Evolutionary conservation across 2,113 vertebrate genomes (phyloP).

Genomic region (Glaucidium brasilianum): DNA sequence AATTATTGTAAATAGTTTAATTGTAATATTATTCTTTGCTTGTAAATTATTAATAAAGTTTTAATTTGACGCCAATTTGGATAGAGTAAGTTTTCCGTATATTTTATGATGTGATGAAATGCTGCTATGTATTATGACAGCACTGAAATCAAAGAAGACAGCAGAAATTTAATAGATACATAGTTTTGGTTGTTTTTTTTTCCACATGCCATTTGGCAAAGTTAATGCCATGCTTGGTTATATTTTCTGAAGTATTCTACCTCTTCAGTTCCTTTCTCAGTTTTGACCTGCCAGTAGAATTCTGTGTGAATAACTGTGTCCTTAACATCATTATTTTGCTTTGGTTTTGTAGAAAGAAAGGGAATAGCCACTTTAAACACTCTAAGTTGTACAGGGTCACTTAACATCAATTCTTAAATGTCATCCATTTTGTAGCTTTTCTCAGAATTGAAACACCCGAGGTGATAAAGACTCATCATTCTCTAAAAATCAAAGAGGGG

Average conservation of each 20-base stretch:
- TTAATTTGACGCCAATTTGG: background rate
- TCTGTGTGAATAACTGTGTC: background rate
- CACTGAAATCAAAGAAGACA: background rate
- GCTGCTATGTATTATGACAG: background rate
- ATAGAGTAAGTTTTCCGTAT: background rate
- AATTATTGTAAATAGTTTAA: background rate
- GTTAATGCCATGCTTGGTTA: background rate
- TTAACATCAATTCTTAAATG: background rate
- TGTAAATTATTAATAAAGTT: background rate
- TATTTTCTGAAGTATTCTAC: background rate
- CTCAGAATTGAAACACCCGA: background rate
- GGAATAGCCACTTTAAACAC: background rate
- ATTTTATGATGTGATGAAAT: background rate
- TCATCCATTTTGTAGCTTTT: background rate
- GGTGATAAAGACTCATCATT: background rate
- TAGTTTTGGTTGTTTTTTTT: background rate
- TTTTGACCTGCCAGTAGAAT: background rate
- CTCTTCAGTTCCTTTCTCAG: background rate
- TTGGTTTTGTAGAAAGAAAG: background rate
- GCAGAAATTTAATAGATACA: background rate
- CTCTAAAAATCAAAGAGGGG: background rate
- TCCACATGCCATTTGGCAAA: rapidly evolving
- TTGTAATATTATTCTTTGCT: background rate
- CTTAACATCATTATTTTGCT: background rate
- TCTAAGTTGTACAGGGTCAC: background rate